These are phyloP conservation scores for Ophion obscuratus DNA, from an alignment of 2,888 invertebrate genomes.

Conservation along the genomic window DNA sequence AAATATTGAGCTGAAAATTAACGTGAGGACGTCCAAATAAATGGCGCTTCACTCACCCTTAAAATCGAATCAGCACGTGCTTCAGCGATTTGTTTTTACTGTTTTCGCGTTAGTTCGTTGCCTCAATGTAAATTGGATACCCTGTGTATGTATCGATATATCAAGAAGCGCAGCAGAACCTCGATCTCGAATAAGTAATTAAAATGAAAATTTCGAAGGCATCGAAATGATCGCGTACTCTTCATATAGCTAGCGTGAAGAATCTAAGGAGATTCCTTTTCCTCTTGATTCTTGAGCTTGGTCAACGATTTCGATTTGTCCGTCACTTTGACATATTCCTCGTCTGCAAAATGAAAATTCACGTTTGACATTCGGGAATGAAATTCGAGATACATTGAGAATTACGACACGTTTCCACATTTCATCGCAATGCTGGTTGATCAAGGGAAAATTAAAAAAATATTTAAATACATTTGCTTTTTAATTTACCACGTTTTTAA, in stretches of 20 bases:
- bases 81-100: too few relatives aligned
- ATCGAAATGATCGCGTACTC: neutral
- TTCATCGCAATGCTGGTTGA: too few relatives aligned
- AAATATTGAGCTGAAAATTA: neutral
- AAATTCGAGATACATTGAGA: neutral
- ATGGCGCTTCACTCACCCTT: neutral
- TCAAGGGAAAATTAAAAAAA: too few relatives aligned
- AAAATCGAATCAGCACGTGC: neutral
- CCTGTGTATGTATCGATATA: neutral
- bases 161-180: neutral
- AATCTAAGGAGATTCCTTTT: slow-evolving; percentile 11
- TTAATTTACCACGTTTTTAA: too few relatives aligned
- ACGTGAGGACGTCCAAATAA: neutral
- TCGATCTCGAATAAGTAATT: neutral
- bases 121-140: neutral
- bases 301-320: slow-evolving; percentile 48
- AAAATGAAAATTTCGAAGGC: neutral
- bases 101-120: neutral
- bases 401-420: too few relatives aligned
- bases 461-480: too few relatives aligned
- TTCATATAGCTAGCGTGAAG: neutral
- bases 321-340: slow-evolving; percentile 63
- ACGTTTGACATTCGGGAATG: neutral
- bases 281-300: slow-evolving; percentile 20
- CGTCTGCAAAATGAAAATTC: slow-evolving; percentile 66